Percentiles rank a stretch among this genome's conserved stretches.
Conservation (phyloP, 2,113 vertebrate genomes). For the Trichomycterus rosablanca region DNA sequence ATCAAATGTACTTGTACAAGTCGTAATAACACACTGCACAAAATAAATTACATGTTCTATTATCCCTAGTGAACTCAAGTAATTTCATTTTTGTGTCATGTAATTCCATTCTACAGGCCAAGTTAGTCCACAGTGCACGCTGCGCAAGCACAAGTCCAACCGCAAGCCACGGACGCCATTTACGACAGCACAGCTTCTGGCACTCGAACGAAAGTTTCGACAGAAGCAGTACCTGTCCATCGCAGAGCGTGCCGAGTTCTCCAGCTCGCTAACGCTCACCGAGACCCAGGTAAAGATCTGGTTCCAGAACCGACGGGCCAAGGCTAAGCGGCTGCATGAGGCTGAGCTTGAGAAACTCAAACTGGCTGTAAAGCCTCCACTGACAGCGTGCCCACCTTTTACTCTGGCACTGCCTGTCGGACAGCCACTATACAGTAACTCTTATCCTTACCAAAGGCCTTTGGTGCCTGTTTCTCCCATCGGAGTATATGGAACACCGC, state of each 20-base stretch:
- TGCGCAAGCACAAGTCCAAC: conserved; percentile 73
- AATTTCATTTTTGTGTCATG: background rate
- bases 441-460: conserved; percentile 60
- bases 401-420: conserved; percentile 60
- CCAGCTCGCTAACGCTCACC: conserved; percentile 64
- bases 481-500: conserved; percentile 60
- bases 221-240: conserved; percentile 76
- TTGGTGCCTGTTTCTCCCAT: conserved; percentile 61
- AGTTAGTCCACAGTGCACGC: conserved; percentile 50
- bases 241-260: conserved; percentile 70
- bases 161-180: conserved; percentile 73
- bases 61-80: background rate
- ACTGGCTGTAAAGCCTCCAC: conserved; percentile 58
- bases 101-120: conserved; percentile 45
- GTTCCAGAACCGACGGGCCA: conserved; percentile 72
- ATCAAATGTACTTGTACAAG: no score
- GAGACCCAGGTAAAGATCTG: conserved; percentile 75
- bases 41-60: no score
- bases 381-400: conserved; percentile 57
- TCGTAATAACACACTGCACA: no score
- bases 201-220: conserved; percentile 69
- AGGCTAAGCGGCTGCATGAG: conserved; percentile 72
- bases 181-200: conserved; percentile 69
- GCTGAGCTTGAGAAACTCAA: conserved; percentile 71
- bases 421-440: conserved; percentile 61